These are phyloP conservation scores for Heliornis fulica DNA, from an alignment of 2,113 vertebrate genomes.

Conservation along the genomic window DNA sequence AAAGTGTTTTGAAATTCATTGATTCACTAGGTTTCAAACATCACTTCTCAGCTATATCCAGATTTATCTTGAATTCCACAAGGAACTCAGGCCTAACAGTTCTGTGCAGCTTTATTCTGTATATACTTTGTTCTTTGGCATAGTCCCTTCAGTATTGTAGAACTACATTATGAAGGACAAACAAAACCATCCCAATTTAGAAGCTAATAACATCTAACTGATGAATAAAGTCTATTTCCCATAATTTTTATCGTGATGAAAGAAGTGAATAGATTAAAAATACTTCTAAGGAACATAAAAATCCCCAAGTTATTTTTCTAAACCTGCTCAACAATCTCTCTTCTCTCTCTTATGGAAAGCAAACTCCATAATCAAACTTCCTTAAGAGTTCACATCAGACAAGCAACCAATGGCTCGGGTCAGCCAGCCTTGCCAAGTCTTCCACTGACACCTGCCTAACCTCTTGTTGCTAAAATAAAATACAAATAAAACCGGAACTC, in stretches of 20 bases:
- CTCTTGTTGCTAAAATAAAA: conserved; percentile 25
- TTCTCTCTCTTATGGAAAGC: not conserved
- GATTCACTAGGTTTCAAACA: not conserved
- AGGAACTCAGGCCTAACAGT: not conserved
- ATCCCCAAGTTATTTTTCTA: not conserved
- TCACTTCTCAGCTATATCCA: not conserved
- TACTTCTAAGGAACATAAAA: not conserved
- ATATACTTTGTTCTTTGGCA: not conserved
- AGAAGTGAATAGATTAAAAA: not conserved
- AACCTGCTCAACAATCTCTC: not conserved
- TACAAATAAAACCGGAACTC: conserved; percentile 39
- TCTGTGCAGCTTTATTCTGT: not conserved
- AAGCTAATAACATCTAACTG: not conserved
- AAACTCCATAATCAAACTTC: not conserved
- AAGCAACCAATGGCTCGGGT: not conserved
- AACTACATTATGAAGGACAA: not conserved
- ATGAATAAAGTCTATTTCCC: not conserved
- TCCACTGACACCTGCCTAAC: not conserved
- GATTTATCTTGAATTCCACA: not conserved
- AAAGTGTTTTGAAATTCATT: not conserved
- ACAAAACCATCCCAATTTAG: not conserved
- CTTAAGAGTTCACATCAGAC: not conserved
- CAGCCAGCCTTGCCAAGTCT: not conserved
- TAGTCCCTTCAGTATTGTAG: not conserved
- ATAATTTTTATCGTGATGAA: not conserved